These are phyloP conservation scores for Apaloderma vittatum DNA, from an alignment of 2,113 vertebrate species.

Conservation along the genomic window DNA sequence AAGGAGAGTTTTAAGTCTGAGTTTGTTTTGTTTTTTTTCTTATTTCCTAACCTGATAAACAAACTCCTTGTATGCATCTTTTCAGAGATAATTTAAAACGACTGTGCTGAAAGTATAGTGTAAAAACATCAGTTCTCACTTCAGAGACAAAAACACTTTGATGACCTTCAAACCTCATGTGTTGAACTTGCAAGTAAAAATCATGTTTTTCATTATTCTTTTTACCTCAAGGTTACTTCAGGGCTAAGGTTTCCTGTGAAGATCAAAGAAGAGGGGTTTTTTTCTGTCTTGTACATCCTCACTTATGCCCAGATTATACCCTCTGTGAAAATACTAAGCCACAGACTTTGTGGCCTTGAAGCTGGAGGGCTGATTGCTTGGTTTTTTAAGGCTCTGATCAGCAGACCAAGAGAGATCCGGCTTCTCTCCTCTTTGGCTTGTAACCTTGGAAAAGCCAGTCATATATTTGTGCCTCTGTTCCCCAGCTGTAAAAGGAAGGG, in stretches of 20 bases:
- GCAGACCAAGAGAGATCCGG: constrained; percentile 21
- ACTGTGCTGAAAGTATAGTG: not conserved
- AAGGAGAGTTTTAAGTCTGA: constrained; percentile 37
- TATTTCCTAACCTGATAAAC: constrained; percentile 48
- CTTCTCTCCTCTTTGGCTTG: constrained; percentile 8
- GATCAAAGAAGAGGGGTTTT: constrained; percentile 12
- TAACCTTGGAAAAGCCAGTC: constrained; percentile 45
- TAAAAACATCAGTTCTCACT: constrained; percentile 58
- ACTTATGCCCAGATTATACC: not conserved
- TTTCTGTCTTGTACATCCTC: not conserved
- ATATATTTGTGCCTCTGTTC: not conserved
- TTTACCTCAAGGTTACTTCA: constrained; percentile 49
- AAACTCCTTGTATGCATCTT: constrained; percentile 10
- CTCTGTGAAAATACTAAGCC: not conserved
- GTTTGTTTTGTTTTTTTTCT: not conserved
- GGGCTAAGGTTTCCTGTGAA: constrained; percentile 42
- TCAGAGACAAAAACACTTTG: constrained; percentile 28
- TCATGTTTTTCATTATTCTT: constrained; percentile 49
- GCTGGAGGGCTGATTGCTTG: constrained; percentile 35
- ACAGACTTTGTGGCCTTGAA: constrained; percentile 20
- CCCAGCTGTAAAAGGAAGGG: not conserved
- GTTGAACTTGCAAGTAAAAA: constrained; percentile 53
- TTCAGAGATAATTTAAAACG: constrained; percentile 4
- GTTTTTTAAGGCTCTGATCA: constrained; percentile 52
- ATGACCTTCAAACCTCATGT: constrained; percentile 54